Evolutionary conservation across 2,888 invertebrate species (phyloP).

Genomic region (Tolmerus cingulatus): DNA sequence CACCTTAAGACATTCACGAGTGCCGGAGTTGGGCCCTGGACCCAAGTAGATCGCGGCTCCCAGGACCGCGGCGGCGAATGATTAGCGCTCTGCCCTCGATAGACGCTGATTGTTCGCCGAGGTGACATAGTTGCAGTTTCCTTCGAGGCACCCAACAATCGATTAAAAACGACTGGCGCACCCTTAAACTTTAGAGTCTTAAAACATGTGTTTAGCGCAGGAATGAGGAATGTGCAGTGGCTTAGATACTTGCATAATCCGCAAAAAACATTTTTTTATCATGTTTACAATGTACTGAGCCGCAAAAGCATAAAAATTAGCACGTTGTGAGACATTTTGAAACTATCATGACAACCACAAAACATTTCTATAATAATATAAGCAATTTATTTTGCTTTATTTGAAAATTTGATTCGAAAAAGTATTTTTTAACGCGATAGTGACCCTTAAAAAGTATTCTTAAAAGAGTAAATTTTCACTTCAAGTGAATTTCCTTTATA

Average conservation of each 20-base stretch:
- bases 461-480: too few relatives aligned
- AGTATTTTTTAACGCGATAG: too few relatives aligned
- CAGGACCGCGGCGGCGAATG: not conserved
- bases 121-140: not conserved
- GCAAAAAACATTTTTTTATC: not conserved
- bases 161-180: constrained; percentile 1
- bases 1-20: constrained; percentile 13
- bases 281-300: too few relatives aligned
- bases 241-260: not conserved
- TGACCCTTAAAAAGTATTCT: too few relatives aligned
- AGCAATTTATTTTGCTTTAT: too few relatives aligned
- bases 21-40: not conserved
- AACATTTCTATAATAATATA: too few relatives aligned
- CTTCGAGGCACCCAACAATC: not conserved
- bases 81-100: not conserved
- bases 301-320: too few relatives aligned
- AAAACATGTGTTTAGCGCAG: not conserved
- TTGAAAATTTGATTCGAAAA: too few relatives aligned
- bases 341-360: too few relatives aligned
- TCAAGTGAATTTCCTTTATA: too few relatives aligned
- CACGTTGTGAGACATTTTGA: too few relatives aligned
- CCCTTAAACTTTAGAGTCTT: not conserved
- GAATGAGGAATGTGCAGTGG: not conserved
- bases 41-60: not conserved
- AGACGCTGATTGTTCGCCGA: not conserved